Conservation (phyloP, 2,888 invertebrate species). For the Drosophila kanekoi region DNA sequence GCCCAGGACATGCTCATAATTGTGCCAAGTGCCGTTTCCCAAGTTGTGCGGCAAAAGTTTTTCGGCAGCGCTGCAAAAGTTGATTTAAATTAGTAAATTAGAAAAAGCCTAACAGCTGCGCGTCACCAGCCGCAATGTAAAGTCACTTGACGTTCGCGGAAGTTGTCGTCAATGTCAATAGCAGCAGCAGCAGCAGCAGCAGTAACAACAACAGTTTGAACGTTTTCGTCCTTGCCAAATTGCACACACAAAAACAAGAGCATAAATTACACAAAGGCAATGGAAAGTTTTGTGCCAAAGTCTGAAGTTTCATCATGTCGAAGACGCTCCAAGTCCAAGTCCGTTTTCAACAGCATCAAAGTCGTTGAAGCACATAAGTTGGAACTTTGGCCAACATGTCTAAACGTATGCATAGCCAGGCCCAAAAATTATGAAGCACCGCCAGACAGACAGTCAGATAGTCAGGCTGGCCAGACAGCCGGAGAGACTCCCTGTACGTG, state of each 20-base stretch:
- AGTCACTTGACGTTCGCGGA: slow-evolving; percentile 56
- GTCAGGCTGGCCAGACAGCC: slow-evolving; percentile 2
- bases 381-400: slow-evolving; percentile 46
- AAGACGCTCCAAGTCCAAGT: slow-evolving; percentile 29
- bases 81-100: slow-evolving; percentile 77
- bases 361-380: slow-evolving; percentile 60
- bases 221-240: slow-evolving; percentile 35
- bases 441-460: slow-evolving; percentile 17
- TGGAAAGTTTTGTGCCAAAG: slow-evolving; percentile 37
- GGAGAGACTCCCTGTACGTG: slow-evolving; percentile 43
- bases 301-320: slow-evolving; percentile 55
- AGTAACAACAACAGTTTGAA: slow-evolving; percentile 14
- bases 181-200: slow-evolving; percentile 23
- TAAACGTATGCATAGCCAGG: slow-evolving; percentile 52
- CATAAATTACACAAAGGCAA: slow-evolving; percentile 72
- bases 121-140: slow-evolving; percentile 21
- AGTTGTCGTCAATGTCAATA: slow-evolving; percentile 74
- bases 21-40: slow-evolving; percentile 45
- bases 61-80: slow-evolving; percentile 55
- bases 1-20: slow-evolving; percentile 70
- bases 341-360: slow-evolving; percentile 61
- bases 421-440: slow-evolving; percentile 65
- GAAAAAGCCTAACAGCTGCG: slow-evolving; percentile 59
- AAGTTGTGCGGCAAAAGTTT: slow-evolving; percentile 42
- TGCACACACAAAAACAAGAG: slow-evolving; percentile 57